phyloP scores from a whole-genome alignment of 2,113 vertebrate species.

The Ceuthmochares aereus region DNA sequence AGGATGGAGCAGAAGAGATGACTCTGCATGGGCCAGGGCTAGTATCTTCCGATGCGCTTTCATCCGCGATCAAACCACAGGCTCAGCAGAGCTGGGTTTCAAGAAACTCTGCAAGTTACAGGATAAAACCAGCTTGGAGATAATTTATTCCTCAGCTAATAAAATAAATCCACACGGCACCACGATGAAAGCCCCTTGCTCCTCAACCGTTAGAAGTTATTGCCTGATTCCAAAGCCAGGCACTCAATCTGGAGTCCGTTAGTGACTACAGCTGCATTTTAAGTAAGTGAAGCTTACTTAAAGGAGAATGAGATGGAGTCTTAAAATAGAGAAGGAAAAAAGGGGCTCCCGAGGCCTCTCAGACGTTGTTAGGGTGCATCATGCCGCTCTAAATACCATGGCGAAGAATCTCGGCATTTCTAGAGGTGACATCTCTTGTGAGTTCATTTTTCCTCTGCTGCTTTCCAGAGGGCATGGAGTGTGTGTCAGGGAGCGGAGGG shows the following conservation, averaged over 20 bases:
- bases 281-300: neutral
- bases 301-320: neutral
- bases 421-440: neutral
- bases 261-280: constrained; percentile 4
- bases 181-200: neutral
- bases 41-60: constrained; percentile 68
- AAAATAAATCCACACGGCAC: constrained; percentile 23
- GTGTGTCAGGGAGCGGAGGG: neutral
- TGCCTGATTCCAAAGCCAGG: neutral
- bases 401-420: neutral
- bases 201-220: neutral
- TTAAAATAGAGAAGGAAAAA: neutral
- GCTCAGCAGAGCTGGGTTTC: neutral
- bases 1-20: constrained; percentile 34
- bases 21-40: neutral
- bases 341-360: neutral
- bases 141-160: constrained; percentile 10
- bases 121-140: constrained; percentile 21
- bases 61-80: neutral
- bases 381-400: neutral
- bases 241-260: neutral
- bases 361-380: neutral
- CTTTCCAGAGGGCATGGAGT: neutral
- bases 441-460: constrained; percentile 10
- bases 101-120: neutral